Base-by-base conservation (phyloP, 2,797 vertebrate species). In the Hipposideros larvatus region DNA sequence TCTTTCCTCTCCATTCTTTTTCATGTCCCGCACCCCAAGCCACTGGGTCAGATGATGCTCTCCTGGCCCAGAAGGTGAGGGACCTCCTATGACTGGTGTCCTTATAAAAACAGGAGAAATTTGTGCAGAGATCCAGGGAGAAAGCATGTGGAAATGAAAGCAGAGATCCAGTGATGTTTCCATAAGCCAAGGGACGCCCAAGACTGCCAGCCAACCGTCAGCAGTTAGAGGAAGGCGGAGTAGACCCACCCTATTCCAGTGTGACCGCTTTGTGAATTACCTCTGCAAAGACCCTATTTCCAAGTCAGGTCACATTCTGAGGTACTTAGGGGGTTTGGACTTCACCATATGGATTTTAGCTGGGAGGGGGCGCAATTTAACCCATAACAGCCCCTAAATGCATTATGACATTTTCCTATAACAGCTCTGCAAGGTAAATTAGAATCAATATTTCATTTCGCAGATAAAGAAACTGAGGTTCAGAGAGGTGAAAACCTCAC, bases 181-280 rank as follows among this genome's bases (percentile, higher is more conserved):
- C 19, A 6, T 13, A 5, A 24, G 59, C 43, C 28, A 4, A 24
- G 59, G 59, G 13, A 24, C 19, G 2, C 51, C 22, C 8, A 7
- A 53, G 31, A 14, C 6, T 22, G 57, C 41, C 41, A 7, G 37
- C 57, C 21, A 11, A 16, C 41, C 57, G 2, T 26, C 18, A 13
- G 41, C 1, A 65, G 28, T 41, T 0, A 46, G 41, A 22, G 59
- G 28, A 24, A 48, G 61, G 43, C 3, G n/a, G 34, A 41, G n/a
- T 0, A 31, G 53, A 4, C 31, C 61, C 6, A 0, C 13, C 9
- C 26, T 15, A 15, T 28, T 26, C 41, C 19, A 4, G 15, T 4
- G 15, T 26, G 55, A 73, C 41, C 16, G 21, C 28, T 55, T 21
- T 48, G 34, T 15, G 2, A 31, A 31, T 55, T 11, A 28, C 28